Percentiles rank a stretch among this genome's conserved stretches.
phyloP scores from a whole-genome alignment of 2,797 vertebrate species.

The Microtus obscurus region DNA sequence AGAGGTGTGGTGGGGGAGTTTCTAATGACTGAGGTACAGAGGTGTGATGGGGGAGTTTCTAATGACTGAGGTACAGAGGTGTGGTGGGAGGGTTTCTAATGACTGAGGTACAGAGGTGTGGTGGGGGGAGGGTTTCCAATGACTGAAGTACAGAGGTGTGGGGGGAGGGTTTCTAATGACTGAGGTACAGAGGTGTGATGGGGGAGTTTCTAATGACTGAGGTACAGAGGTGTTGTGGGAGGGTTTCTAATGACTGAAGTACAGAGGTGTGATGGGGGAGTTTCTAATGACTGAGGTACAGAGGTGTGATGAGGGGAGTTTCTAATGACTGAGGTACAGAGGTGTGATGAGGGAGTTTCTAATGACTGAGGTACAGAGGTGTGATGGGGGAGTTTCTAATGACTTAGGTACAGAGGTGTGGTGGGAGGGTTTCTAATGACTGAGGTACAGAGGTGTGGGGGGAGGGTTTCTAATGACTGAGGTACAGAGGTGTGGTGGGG shows the following conservation, averaged over 20 bases:
- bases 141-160: neutral
- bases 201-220: neutral
- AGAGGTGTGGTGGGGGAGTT: neutral
- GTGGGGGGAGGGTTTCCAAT: neutral
- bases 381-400: neutral
- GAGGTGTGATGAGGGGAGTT: neutral
- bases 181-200: neutral
- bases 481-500: neutral
- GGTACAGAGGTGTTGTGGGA: neutral
- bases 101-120: neutral
- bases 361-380: neutral
- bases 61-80: neutral
- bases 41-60: neutral
- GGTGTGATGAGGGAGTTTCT: neutral
- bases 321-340: neutral
- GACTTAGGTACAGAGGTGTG: neutral
- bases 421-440: neutral
- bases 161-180: neutral
- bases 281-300: neutral
- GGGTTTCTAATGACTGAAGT: neutral
- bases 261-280: neutral
- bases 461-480: neutral
- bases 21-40: neutral
- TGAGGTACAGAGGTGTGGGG: neutral
- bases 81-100: neutral